Conservation (phyloP, 2,888 invertebrate genomes). For the Erpobdella octoculata region DNA sequence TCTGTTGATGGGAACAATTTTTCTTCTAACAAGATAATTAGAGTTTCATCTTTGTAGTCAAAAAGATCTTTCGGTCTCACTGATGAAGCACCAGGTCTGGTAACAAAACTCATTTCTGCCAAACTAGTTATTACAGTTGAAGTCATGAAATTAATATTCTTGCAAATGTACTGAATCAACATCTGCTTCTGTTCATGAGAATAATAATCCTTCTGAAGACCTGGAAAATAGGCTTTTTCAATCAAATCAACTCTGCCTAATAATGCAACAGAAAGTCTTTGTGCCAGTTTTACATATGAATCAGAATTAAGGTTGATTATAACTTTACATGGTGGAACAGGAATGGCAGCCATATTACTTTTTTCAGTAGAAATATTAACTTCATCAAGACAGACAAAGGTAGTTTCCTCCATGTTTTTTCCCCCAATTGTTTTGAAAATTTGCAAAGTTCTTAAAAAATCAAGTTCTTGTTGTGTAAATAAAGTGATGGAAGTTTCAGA, state of each 20-base stretch:
- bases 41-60: background rate
- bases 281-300: background rate
- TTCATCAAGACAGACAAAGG: background rate
- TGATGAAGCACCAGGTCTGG: background rate
- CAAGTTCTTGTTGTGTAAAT: background rate
- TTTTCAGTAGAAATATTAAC: background rate
- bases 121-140: background rate
- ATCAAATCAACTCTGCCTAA: background rate
- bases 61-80: background rate
- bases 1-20: slow-evolving; percentile 3
- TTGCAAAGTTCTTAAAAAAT: background rate
- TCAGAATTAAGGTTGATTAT: background rate
- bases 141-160: background rate
- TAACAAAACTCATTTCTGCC: slow-evolving; percentile 2
- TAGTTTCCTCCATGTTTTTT: background rate
- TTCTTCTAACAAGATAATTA: background rate
- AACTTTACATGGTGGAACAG: background rate
- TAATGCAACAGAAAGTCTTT: background rate
- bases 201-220: background rate
- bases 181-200: background rate
- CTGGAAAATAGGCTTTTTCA: background rate
- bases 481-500: background rate
- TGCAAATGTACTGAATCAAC: background rate
- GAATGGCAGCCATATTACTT: background rate
- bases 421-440: slow-evolving; percentile 21